Conservation (phyloP, 64 coral and sea anemone species). For the Montipora capricornis region DNA sequence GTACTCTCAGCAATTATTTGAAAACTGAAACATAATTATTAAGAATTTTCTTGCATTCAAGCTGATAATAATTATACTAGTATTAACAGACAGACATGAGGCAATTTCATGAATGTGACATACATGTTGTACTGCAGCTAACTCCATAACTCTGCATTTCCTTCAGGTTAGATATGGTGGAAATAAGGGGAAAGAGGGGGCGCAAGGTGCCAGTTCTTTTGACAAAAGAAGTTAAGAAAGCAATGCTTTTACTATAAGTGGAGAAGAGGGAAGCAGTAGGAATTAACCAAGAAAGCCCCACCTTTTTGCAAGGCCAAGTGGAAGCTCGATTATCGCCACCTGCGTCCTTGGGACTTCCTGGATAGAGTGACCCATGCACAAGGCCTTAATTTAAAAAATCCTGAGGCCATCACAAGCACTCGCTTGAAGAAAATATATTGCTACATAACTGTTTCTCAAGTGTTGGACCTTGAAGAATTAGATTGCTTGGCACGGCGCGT, state of each 20-base stretch:
- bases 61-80: too few relatives aligned
- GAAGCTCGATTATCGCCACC: background rate
- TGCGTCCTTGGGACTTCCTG: conserved; percentile 31
- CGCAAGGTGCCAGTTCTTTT: conserved; percentile 10
- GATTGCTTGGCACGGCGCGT: background rate
- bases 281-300: conserved; percentile 16
- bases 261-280: background rate
- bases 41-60: too few relatives aligned
- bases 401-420: conserved; percentile 19
- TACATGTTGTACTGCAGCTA: too few relatives aligned
- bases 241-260: background rate
- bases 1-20: background rate
- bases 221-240: background rate
- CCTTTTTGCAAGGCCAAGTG: conserved; percentile 39
- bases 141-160: background rate
- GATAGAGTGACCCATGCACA: background rate
- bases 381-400: conserved; percentile 19
- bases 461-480: background rate
- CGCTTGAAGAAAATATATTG: conserved; percentile 48
- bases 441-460: background rate
- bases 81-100: too few relatives aligned
- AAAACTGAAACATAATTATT: too few relatives aligned
- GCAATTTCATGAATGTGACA: too few relatives aligned
- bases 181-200: conserved; percentile 37
- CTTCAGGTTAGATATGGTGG: conserved; percentile 65